Percentiles rank a stretch among this genome's conserved stretches.
Conservation (phyloP, 2,797 vertebrate genomes). For the Linurgus olivaceus region DNA sequence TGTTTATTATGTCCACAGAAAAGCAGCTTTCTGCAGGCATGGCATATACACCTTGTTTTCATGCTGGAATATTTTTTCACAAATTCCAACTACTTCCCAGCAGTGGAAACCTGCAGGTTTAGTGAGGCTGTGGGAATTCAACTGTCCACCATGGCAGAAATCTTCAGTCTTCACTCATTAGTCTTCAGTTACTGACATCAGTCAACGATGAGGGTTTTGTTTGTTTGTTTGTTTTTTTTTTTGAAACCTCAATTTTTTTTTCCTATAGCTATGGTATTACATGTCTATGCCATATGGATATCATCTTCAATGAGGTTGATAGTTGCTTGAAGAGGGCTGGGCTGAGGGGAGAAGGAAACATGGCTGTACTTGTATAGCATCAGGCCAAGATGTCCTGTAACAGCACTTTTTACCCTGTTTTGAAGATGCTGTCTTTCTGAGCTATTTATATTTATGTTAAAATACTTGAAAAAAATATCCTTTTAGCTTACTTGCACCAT, state of each 20-base stretch:
- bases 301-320: background rate
- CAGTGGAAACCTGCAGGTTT: background rate
- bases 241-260: background rate
- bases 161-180: background rate
- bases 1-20: background rate
- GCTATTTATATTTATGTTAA: background rate
- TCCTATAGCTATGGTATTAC: background rate
- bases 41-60: background rate
- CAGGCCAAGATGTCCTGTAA: background rate
- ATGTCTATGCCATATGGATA: background rate
- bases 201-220: background rate
- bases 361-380: background rate
- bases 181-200: background rate
- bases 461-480: background rate
- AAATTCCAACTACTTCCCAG: background rate
- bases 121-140: background rate
- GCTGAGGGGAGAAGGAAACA: background rate
- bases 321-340: background rate
- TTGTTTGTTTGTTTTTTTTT: too few relatives aligned
- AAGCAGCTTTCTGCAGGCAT: background rate
- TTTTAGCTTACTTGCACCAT: background rate
- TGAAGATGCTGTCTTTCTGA: background rate
- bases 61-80: background rate
- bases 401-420: background rate
- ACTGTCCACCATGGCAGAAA: background rate